Evolutionary conservation across 2,797 vertebrate species (phyloP), one percentile per base, ranked within the genome.

Genomic region (Serranus cabrilla): DNA sequence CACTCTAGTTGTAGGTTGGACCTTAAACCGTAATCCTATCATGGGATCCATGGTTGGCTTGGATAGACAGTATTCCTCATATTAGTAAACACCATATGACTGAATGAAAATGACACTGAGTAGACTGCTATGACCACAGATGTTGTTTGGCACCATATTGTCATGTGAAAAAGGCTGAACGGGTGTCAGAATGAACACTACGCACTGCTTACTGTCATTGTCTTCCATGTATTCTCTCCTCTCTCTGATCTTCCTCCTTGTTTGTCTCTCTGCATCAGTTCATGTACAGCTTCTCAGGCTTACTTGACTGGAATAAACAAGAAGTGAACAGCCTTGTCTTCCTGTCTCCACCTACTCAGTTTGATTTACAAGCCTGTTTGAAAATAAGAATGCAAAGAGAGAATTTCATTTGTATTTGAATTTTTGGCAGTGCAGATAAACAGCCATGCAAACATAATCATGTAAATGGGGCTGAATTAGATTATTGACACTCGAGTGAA

Each of bases 231-330:
- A 18, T 70, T 21, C 11, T 10, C 50, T 37, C 46, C 25, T 21
- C 18, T 68, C 56, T 37, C 43, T 71, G 65, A 83, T 80, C 52
- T 55, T 18, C 67, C 45, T 52, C 14, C 54, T 59, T 74, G 69
- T 83, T 79, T 66, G 57, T 11, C 43, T 70, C 49, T 71, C 73
- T 65, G 63, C 70, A 63, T 69, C 64, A 70, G 64, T 68, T 74
- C 68, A 64, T 40, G 54, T 52, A 39, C 8, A 66, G 67, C 69
- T 69, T 64, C 70, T 27, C 4, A 42, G 79, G 73, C 64, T 81
- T 63, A 66, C 40, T 58, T 66, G 65, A 57, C 57, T 34, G 58
- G 40, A 59, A 83, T 39, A 71, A 85, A 83, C 45, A 71, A 62
- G 43, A 71, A 63, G 20, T 47, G 40, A 72, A 52, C 18, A 18